These are phyloP conservation scores for Xiphorhynchus elegans DNA, from an alignment of 2,113 vertebrate genomes.

Conservation along the genomic window DNA sequence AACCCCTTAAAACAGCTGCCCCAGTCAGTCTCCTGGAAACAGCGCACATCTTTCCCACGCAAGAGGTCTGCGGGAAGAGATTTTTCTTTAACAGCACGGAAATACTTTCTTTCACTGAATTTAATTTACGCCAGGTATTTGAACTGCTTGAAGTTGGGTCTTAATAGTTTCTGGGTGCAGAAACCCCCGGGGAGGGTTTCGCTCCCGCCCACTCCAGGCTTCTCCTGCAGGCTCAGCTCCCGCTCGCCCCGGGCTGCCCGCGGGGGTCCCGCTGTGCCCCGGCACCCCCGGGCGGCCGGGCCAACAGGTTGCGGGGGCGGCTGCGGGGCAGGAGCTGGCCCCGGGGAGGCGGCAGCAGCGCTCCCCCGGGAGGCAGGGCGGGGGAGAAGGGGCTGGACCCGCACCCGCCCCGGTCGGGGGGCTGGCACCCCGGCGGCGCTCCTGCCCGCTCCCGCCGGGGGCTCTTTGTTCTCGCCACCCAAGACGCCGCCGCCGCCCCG, in stretches of 20 bases:
- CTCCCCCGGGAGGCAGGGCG: background rate
- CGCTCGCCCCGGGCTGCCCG: background rate
- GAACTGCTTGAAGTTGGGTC: background rate
- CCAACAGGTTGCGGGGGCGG: conserved; percentile 17
- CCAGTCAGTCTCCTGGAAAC: conserved; percentile 52
- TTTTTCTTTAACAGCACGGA: background rate
- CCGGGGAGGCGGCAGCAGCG: background rate
- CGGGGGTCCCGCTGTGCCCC: background rate
- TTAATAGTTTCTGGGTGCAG: background rate
- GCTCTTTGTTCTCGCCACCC: too few relatives aligned
- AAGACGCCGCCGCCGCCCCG: too few relatives aligned
- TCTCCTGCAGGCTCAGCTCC: background rate
- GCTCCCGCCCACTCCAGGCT: background rate
- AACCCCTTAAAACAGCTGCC: conserved; percentile 1
- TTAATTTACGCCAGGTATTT: background rate
- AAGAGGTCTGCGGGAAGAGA: background rate
- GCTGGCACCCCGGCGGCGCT: too few relatives aligned
- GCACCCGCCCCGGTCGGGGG: too few relatives aligned
- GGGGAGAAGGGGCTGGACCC: background rate
- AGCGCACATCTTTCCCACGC: background rate
- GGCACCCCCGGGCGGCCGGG: background rate
- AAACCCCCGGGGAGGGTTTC: background rate
- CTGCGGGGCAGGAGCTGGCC: background rate
- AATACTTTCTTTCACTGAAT: background rate
- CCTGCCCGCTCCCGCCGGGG: too few relatives aligned